Evolutionary conservation across 1,140 invertebrate genomes (phyloP), one percentile per base, ranked within the genome.

Genomic region (Drosophila prosaltans): DNA sequence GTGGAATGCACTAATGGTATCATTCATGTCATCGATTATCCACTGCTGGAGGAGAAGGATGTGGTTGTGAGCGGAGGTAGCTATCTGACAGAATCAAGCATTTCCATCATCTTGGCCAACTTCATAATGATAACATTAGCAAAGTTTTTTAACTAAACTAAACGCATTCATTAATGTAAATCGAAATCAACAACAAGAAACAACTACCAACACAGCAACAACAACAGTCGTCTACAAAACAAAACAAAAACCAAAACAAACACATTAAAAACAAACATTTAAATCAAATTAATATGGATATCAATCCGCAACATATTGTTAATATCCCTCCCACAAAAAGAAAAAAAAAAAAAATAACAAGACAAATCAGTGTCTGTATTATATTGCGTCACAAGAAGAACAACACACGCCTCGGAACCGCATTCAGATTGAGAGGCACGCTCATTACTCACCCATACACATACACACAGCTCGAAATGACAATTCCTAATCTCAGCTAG

Each of bases 1-100:
- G 96, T 98, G 1, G 95, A 97, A 81, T 98, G 97, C 91, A 98
- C 97, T 80, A 98, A 98, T 91, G 97, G 97, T 36, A 95, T 98
- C 62, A 98, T 98, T 73, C 97, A 98, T 92, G 96, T 98, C 43
- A 97, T 98, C 81, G 97, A 98, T 86, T 93, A 93, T 67, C 97
- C 97, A 10, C 95, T 98, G 74, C 93, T 98, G 69, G 94, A 95
- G 91, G 96, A 97, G 74, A 95, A 95, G 76, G 97, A 98, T 92
- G 95, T 98, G n/a, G 94, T 94, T 69, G 96, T 97, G 43, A 90
- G 78, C 73, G 91, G 91, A 92, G 91, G 91, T 92, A 92, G 82
- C 64, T 92, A 91, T 90, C 78, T 82, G 85, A 79, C 76, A 78
- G 83, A 89, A 79, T 81, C 81, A 85, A 91, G 79, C 80, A 83